These are phyloP conservation scores for Agriopis leucophaearia DNA, from an alignment of 2,888 invertebrate genomes.

Conservation along the genomic window DNA sequence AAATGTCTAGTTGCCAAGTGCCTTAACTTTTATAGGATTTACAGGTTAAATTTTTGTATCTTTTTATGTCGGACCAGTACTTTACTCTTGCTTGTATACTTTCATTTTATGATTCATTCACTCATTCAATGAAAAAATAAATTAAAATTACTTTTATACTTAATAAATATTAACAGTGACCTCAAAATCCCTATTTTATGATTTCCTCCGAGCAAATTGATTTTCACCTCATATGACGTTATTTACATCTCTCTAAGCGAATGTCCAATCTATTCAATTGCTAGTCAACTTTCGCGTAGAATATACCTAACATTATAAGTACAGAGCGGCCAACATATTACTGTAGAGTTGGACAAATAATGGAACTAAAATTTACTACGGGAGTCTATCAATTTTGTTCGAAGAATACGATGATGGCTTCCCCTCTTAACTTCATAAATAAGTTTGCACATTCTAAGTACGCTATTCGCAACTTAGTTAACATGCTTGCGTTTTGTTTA, in stretches of 20 bases:
- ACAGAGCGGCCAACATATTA: not conserved
- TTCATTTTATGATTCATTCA: too few relatives aligned
- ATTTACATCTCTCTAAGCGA: not conserved
- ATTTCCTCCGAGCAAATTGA: not conserved
- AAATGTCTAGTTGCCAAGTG: slow-evolving; percentile 7
- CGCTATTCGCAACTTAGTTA: slow-evolving; percentile 23
- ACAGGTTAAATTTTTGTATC: not conserved
- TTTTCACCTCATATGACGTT: not conserved
- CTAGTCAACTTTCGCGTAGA: not conserved
- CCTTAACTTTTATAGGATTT: not conserved
- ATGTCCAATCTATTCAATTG: not conserved
- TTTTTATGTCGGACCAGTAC: not conserved
- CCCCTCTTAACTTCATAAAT: not conserved
- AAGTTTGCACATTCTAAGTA: slow-evolving; percentile 6
- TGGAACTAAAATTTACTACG: not conserved
- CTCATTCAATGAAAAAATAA: too few relatives aligned
- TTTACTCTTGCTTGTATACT: too few relatives aligned
- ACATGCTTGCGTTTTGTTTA: slow-evolving; percentile 31
- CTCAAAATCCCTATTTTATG: too few relatives aligned
- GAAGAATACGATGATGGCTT: not conserved
- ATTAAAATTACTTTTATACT: too few relatives aligned
- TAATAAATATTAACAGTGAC: too few relatives aligned
- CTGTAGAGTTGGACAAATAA: not conserved
- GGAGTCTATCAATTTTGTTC: not conserved
- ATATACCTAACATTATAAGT: not conserved